Conservation (phyloP, 2,113 vertebrate genomes). For the Clinocottus analis region DNA sequence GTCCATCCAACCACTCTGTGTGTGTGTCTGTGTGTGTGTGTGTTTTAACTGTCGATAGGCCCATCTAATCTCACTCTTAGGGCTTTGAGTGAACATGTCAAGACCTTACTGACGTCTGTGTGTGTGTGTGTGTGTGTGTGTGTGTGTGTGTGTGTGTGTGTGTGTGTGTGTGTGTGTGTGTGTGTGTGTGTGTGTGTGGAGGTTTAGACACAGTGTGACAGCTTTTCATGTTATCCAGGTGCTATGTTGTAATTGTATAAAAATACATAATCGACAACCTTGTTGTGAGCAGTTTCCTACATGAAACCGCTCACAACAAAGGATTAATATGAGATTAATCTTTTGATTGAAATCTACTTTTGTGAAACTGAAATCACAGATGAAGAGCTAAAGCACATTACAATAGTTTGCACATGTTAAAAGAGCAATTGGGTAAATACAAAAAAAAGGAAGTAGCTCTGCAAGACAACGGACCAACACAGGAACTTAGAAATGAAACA, state of each 20-base stretch:
- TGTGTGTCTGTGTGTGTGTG: slow-evolving; percentile 15
- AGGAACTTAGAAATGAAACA: slow-evolving; percentile 4
- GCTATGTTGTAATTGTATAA: too few relatives aligned
- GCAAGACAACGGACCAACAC: background rate
- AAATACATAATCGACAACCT: background rate
- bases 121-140: slow-evolving; percentile 43
- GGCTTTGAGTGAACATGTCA: slow-evolving; percentile 60
- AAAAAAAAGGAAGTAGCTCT: slow-evolving; percentile 12
- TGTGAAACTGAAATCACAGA: background rate
- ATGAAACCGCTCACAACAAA: background rate
- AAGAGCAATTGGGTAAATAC: background rate
- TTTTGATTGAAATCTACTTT: background rate
- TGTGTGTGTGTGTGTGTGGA: too few relatives aligned
- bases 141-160: slow-evolving; percentile 32
- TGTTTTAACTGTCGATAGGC: slow-evolving; percentile 32
- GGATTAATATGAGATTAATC: background rate
- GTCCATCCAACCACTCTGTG: slow-evolving; percentile 51
- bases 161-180: too few relatives aligned
- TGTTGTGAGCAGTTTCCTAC: background rate
- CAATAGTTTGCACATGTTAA: background rate
- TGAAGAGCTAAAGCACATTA: background rate
- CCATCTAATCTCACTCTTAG: slow-evolving; percentile 57
- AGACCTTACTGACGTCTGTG: slow-evolving; percentile 44
- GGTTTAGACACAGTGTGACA: too few relatives aligned
- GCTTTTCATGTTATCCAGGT: too few relatives aligned